Evolutionary conservation across 2,888 invertebrate genomes (phyloP), one percentile per base, ranked within the genome.

Genomic region (Drosophila colorata): DNA sequence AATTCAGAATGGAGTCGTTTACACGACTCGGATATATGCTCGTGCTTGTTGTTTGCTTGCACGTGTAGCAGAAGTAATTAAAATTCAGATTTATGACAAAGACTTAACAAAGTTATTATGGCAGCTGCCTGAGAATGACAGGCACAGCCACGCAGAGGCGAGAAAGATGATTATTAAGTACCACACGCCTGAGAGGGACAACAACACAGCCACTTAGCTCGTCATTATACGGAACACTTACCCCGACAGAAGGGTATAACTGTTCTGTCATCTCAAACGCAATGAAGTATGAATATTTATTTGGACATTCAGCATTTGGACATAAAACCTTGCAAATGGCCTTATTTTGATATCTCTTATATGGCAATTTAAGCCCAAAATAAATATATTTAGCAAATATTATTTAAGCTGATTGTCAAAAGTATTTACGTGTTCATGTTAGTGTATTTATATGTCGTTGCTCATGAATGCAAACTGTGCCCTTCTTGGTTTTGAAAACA

Each of bases 61-160:
- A 37, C 31, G 41, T 28, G 31, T 44, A 53, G 44, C 58, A 63
- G 49, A 80, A 80, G 77, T 86, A 83, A 86, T 83, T 83, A 86
- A 86, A 74, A 83, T 71, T 66, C 51, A 80, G 71, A 83, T 88
- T 86, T 86, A 88, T 74, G 83, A 82, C 80, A 67, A 66, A 68
- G 69, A 77, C 88, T 86, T 88, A 83, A 72, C 69, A 70, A 69
- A 66, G 70, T 74, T 83, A 80, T 83, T 80, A 77, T 77, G 74
- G 65, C 79, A 82, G 69, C 58, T 69, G 70, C 31, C 64, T 65
- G 67, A 59, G 57, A 67, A 59, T 66, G 81, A 71, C 68, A 74
- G 74, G 53, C 51, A 28, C 53, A 72, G 44, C 35, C 57, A 25
- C 6, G 25, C 56, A 23, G 13, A 47, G 35, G n/a, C 37, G 20